phyloP scores from a whole-genome alignment of 2,113 vertebrate species.

The Dromas ardeola region DNA sequence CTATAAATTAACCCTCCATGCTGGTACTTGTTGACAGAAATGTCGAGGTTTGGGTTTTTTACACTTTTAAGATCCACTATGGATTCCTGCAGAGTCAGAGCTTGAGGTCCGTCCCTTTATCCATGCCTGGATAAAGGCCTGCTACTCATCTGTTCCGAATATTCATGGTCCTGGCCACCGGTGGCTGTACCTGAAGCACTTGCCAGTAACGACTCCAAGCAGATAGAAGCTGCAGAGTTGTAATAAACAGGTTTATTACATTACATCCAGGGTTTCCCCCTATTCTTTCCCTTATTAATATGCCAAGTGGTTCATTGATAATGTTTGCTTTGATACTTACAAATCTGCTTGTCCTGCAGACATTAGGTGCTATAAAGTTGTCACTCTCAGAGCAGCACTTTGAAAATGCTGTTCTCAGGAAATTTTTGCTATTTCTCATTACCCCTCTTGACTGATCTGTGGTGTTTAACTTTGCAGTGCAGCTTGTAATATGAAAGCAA shows the following conservation, averaged over 20 bases:
- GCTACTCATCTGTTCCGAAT: neutral
- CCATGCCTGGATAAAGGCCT: neutral
- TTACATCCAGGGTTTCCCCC: neutral
- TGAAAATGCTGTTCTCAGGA: neutral
- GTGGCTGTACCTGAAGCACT: neutral
- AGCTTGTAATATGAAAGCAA: neutral
- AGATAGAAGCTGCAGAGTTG: neutral
- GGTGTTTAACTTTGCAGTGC: neutral
- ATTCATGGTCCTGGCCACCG: neutral
- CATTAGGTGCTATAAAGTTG: neutral
- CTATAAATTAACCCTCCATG: neutral
- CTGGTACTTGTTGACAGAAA: neutral
- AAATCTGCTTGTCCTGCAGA: slow-evolving; percentile 2
- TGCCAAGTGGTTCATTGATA: neutral
- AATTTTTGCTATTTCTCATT: neutral
- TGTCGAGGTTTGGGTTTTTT: neutral
- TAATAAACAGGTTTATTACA: neutral
- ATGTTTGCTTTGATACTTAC: neutral
- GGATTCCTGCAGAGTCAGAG: neutral
- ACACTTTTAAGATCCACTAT: neutral
- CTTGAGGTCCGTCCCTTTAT: neutral
- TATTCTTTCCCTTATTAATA: neutral
- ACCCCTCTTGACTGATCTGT: neutral
- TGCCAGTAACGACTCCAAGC: neutral
- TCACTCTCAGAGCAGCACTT: neutral